These are phyloP conservation scores for Brachionus rotundiformis DNA, from an alignment of 1,140 invertebrate species.

Conservation along the genomic window DNA sequence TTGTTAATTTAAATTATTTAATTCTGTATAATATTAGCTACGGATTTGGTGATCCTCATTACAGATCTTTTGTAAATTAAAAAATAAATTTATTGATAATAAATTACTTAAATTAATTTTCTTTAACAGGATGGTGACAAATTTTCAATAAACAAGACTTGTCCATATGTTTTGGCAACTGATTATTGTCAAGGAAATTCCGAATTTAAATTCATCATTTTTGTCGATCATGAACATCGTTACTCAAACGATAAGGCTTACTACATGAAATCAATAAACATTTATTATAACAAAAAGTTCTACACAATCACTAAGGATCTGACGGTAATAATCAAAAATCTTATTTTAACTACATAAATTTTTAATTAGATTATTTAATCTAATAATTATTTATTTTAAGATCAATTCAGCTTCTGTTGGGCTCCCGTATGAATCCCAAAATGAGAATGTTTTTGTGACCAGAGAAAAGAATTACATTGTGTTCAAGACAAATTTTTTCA, in stretches of 20 bases:
- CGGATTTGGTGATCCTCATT: conserved; percentile 47
- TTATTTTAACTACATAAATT: too few relatives aligned
- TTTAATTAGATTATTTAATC: too few relatives aligned
- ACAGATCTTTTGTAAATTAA: conserved; percentile 37
- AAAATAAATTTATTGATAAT: not conserved
- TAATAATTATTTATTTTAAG: not conserved
- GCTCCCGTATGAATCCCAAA: not conserved
- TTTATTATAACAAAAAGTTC: not conserved
- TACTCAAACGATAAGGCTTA: not conserved
- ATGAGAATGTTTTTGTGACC: not conserved
- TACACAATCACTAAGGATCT: not conserved
- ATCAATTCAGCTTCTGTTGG: not conserved
- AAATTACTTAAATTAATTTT: not conserved
- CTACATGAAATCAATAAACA: not conserved
- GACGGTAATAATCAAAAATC: not conserved
- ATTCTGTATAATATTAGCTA: conserved; percentile 25
- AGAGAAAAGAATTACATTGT: conserved; percentile 4
- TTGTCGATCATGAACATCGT: conserved; percentile 25
- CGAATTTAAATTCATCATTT: not conserved
- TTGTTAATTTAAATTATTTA: not conserved
- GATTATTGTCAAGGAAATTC: not conserved
- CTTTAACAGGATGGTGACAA: conserved; percentile 37
- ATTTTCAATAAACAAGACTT: conserved; percentile 19
- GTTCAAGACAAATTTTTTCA: not conserved
- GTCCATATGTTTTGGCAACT: conserved; percentile 40